Conservation (phyloP, 2,113 vertebrate genomes). For the Corythornis vintsioides region DNA sequence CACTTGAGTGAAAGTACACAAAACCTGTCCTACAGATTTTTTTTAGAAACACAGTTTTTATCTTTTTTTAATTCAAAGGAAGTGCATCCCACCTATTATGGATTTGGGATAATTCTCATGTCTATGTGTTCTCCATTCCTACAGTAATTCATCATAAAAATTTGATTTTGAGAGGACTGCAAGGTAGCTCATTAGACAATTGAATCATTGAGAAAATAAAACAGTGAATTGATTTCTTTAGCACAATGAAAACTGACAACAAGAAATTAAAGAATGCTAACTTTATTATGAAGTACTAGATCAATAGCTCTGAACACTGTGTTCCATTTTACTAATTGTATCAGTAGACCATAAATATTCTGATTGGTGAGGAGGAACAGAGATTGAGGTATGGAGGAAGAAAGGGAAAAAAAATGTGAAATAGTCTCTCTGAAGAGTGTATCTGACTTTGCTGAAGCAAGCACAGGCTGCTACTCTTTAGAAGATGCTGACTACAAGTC, state of each 20-base stretch:
- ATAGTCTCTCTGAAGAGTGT: neutral
- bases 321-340: neutral
- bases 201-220: slow-evolving; percentile 43
- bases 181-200: slow-evolving; percentile 47
- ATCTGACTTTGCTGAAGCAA: neutral
- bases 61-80: neutral
- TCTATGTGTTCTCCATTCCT: neutral
- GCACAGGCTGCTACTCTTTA: neutral
- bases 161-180: slow-evolving; percentile 23
- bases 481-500: neutral
- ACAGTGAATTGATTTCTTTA: slow-evolving; percentile 52
- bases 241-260: slow-evolving; percentile 33
- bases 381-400: neutral
- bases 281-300: neutral
- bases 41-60: neutral
- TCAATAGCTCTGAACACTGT: neutral
- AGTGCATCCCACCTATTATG: neutral
- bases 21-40: neutral
- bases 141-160: slow-evolving; percentile 24
- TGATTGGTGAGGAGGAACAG: neutral
- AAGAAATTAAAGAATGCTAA: slow-evolving; percentile 56
- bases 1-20: neutral
- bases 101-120: neutral
- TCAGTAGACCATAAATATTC: neutral
- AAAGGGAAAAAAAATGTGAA: neutral